Conservation (phyloP, 2,797 vertebrate genomes). For the Paguma larvata region DNA sequence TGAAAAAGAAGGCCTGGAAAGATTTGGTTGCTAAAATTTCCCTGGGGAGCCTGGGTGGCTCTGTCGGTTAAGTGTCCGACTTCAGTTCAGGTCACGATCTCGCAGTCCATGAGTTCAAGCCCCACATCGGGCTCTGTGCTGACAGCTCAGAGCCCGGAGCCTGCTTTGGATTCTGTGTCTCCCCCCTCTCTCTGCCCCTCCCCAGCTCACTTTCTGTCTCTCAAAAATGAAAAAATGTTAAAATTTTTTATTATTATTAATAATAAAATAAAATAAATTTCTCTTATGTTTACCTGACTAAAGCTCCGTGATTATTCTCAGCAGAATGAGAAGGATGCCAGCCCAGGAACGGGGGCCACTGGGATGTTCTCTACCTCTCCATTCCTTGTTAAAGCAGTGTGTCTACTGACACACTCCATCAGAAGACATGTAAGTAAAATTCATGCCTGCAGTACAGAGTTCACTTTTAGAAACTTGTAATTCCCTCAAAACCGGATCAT, state of each 20-base stretch:
- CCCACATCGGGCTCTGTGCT: no score
- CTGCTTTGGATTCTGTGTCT: no score
- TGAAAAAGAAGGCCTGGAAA: neutral
- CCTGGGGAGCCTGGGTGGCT: no score
- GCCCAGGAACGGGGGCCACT: accelerated
- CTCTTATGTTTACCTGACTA: neutral
- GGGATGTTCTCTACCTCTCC: neutral
- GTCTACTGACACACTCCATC: neutral
- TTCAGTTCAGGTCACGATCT: no score
- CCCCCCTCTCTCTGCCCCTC: no score
- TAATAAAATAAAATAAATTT: neutral
- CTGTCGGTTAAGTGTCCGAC: no score
- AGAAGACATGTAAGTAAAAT: neutral
- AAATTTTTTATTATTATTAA: no score
- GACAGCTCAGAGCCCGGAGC: no score
- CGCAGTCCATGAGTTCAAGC: no score
- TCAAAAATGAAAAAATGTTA: no score
- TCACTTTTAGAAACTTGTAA: neutral
- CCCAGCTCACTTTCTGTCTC: no score
- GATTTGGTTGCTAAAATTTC: neutral
- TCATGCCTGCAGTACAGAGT: neutral
- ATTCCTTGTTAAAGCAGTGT: neutral
- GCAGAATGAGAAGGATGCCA: neutral
- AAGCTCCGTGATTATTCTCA: neutral
- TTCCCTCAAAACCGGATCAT: conserved; percentile 20